Evolutionary conservation across 1,140 invertebrate genomes (phyloP), one percentile per base, ranked within the genome.

Genomic region (Pseudachorutes palmiensis): DNA sequence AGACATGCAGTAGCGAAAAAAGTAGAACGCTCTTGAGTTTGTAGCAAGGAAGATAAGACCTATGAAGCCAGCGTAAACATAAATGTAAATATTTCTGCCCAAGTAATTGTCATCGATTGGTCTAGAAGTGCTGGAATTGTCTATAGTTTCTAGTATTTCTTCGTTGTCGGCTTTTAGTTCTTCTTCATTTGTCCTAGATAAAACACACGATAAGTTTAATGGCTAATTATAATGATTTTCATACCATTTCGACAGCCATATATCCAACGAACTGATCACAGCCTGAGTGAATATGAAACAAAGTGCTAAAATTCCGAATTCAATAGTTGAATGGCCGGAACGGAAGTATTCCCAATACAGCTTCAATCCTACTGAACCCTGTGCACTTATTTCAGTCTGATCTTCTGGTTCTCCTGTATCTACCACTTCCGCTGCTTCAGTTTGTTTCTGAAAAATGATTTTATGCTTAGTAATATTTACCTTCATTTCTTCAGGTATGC

Each of bases 1-100:
- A n/a, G 82, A 80, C 80, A 92, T 87, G 64, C 90, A 91, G 70
- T 90, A 84, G 72, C 81, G 79, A 70, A 92, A 91, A 77, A 93
- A 94, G 2, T 82, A 75, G 33, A 86, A 82, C 1, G 87, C 70
- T 24, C 67, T 22, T 0, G 24, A 2, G n/a, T n/a, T n/a, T 36
- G 60, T 59, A 14, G 67, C 66, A 0, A 64, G 33, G 2, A 58
- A 31, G 30, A 69, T 65, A 22, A 32, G 30, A 30, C 67, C 62
- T 3, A 63, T 48, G n/a, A 72, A 36, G n/a, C 61, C 70, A 1
- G 70, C 65, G 62, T 72, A 72, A 14, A 69, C 45, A 16, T 36
- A 51, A 28, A 72, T 29, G 29, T 65, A 67, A 41, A 63, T 22
- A 12, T 30, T 31, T 32, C 41, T 26, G 2, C 22, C 48, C 22